Evolutionary conservation across 2,888 invertebrate species (phyloP).

Genomic region (Acleris cristana): DNA sequence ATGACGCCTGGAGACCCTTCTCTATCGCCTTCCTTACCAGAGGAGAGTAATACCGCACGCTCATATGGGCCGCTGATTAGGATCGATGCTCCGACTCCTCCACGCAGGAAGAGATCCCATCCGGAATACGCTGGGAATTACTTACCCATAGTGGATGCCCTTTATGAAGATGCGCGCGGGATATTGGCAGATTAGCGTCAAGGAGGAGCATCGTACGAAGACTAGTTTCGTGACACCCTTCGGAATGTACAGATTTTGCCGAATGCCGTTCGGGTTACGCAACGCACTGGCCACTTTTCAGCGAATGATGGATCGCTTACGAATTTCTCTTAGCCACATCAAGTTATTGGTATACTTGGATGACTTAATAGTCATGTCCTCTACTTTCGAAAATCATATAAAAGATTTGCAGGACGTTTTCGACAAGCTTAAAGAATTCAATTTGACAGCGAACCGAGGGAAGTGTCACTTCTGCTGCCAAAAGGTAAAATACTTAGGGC

Average conservation of each 20-base stretch:
- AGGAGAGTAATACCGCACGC: no score
- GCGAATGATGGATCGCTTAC: constrained; percentile 49
- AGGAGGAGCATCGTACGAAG: constrained; percentile 40
- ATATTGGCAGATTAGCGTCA: constrained; percentile 50
- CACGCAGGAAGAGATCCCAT: no score
- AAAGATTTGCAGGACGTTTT: constrained; percentile 41
- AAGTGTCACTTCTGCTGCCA: constrained; percentile 40
- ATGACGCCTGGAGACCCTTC: no score
- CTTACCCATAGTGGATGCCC: no score
- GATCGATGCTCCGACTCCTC: no score
- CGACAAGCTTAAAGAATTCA: constrained; percentile 13
- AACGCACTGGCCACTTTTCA: constrained; percentile 53
- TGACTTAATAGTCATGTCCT: constrained; percentile 46
- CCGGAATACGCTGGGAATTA: no score
- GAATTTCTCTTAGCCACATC: constrained; percentile 37
- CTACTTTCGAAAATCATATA: constrained; percentile 42
- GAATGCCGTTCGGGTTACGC: constrained; percentile 52
- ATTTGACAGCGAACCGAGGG: constrained; percentile 30
- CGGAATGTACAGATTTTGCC: constrained; percentile 46
- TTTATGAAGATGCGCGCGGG: constrained; percentile 40
- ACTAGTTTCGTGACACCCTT: constrained; percentile 48
- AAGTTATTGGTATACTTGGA: constrained; percentile 47
- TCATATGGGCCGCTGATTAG: no score
- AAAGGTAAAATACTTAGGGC: constrained; percentile 33
- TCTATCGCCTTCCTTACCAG: no score